These are phyloP conservation scores for Octonoba sinensis DNA, from an alignment of 2,888 invertebrate genomes.

Conservation along the genomic window DNA sequence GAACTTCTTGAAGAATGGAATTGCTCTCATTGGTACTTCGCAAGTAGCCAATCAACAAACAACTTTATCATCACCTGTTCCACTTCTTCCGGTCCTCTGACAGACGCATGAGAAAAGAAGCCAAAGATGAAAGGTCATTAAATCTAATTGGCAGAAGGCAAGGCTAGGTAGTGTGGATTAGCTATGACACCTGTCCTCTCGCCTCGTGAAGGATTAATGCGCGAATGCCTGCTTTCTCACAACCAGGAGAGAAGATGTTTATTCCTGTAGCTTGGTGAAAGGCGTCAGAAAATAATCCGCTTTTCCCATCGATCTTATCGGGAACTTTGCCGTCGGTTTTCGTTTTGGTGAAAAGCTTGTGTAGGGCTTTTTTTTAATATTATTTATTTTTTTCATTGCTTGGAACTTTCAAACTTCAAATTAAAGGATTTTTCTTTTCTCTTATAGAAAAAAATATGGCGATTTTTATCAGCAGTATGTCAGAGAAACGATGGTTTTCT, in stretches of 20 bases:
- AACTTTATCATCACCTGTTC: constrained; percentile 33
- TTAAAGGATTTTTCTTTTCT: too few relatives aligned
- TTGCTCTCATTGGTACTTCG: too few relatives aligned
- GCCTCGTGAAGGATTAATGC: constrained; percentile 47
- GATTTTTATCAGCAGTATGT: too few relatives aligned
- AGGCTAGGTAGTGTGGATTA: constrained; percentile 26
- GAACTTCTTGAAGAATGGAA: too few relatives aligned
- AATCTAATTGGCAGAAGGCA: constrained; percentile 47
- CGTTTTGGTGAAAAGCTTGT: not conserved
- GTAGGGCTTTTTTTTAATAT: not conserved
- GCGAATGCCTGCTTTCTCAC: not conserved
- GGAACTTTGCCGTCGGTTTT: not conserved
- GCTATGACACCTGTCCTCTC: constrained; percentile 55
- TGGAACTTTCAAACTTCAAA: too few relatives aligned
- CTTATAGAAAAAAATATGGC: too few relatives aligned
- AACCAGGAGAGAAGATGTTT: constrained; percentile 1
- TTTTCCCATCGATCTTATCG: constrained; percentile 17
- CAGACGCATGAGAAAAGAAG: constrained; percentile 14
- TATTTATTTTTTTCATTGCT: too few relatives aligned
- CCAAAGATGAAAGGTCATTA: constrained; percentile 57
- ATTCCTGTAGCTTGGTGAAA: constrained; percentile 11
- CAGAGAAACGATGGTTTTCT: too few relatives aligned
- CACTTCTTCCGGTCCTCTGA: constrained; percentile 7
- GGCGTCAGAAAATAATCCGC: constrained; percentile 19
- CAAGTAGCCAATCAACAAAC: constrained; percentile 12